Evolutionary conservation across 1,140 invertebrate species (phyloP).

Genomic region (Drosophila melanica): DNA sequence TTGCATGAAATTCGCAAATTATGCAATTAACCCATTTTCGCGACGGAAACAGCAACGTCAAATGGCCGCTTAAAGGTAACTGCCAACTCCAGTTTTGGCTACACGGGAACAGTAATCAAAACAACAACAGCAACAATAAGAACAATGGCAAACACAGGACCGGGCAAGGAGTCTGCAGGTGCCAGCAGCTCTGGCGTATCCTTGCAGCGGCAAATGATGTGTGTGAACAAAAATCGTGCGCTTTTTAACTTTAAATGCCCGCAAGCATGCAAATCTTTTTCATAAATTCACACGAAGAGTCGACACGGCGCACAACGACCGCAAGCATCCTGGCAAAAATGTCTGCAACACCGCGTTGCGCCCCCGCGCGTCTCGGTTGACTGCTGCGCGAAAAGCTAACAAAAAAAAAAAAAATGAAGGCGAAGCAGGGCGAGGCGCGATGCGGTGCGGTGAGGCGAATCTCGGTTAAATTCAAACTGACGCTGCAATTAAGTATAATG

Average conservation of each 20-base stretch:
- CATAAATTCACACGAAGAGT: constrained; percentile 71
- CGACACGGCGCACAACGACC: constrained; percentile 22
- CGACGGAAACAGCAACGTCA: constrained; percentile 24
- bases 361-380: background rate
- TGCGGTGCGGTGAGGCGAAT: constrained; percentile 33
- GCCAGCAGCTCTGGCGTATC: background rate
- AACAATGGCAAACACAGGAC: constrained; percentile 4
- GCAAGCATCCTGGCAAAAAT: constrained; percentile 15
- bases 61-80: constrained; percentile 65
- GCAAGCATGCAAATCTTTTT: constrained; percentile 79
- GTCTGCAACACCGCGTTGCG: background rate
- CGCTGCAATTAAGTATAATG: constrained; percentile 83
- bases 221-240: constrained; percentile 59
- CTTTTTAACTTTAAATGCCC: constrained; percentile 81
- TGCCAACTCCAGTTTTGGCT: constrained; percentile 9
- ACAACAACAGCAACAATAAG: background rate
- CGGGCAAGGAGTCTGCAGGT: background rate
- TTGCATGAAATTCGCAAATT: constrained; percentile 79
- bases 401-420: constrained; percentile 19
- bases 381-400: constrained; percentile 28
- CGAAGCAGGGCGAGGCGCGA: background rate
- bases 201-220: constrained; percentile 44
- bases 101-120: background rate
- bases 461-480: constrained; percentile 81
- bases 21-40: constrained; percentile 81